Conservation (phyloP, 1,140 invertebrate species). For the Schlechtendalia chinensis region DNA sequence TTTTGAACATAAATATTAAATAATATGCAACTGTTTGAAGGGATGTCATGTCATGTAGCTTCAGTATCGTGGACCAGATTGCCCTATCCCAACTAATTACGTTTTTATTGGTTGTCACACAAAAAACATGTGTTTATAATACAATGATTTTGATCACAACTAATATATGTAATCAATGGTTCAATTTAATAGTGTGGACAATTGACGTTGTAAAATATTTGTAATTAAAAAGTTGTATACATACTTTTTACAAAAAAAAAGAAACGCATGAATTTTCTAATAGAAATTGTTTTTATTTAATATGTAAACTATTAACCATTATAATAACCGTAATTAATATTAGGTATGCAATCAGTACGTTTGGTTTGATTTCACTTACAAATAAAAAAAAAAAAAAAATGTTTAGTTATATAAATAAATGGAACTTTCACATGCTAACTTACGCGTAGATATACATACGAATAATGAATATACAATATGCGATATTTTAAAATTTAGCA, state of each 20-base stretch:
- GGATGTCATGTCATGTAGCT: too few relatives aligned
- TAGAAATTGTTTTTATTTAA: constrained; percentile 48
- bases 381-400: constrained; percentile 28
- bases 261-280: constrained; percentile 15
- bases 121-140: too few relatives aligned
- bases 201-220: too few relatives aligned
- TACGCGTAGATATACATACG: constrained; percentile 41
- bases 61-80: too few relatives aligned
- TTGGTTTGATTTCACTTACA: constrained; percentile 48
- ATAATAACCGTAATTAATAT: constrained; percentile 47
- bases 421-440: constrained; percentile 47
- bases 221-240: too few relatives aligned
- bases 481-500: constrained; percentile 43
- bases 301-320: constrained; percentile 48
- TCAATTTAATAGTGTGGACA: too few relatives aligned
- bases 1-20: too few relatives aligned
- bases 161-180: too few relatives aligned
- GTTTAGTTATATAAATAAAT: constrained; percentile 39
- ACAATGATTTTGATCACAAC: too few relatives aligned
- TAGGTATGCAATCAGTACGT: constrained; percentile 50
- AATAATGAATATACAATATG: constrained; percentile 48
- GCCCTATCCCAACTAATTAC: too few relatives aligned
- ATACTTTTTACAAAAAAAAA: neutral
- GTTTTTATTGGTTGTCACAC: too few relatives aligned
- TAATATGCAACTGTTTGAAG: too few relatives aligned